Evolutionary conservation across 2,113 vertebrate genomes (phyloP).

Genomic region (Galeopterus variegatus): DNA sequence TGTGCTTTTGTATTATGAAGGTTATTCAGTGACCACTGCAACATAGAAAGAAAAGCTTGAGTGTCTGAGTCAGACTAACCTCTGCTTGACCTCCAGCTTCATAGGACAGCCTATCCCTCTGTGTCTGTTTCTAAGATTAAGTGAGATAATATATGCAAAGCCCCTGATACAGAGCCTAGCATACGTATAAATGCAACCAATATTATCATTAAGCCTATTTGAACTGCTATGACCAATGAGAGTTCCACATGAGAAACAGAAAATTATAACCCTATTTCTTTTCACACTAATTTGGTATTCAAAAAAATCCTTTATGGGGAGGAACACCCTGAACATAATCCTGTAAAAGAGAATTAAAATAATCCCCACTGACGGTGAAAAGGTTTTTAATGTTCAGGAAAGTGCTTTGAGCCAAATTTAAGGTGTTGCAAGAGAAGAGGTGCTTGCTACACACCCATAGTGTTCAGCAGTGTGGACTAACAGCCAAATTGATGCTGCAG

Average conservation of each 20-base stretch:
- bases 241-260: neutral
- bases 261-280: neutral
- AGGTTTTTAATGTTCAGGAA: neutral
- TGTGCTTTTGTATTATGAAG: neutral
- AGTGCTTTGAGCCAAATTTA: conserved; percentile 5
- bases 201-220: neutral
- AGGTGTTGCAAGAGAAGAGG: neutral
- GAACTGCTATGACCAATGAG: neutral
- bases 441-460: neutral
- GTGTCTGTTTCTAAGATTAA: neutral
- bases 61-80: neutral
- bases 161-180: neutral
- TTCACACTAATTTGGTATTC: neutral
- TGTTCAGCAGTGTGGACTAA: neutral
- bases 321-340: neutral
- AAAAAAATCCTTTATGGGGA: neutral
- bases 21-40: accelerated
- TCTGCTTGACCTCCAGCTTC: neutral
- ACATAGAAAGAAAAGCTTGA: neutral
- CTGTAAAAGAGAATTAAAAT: conserved; percentile 33
- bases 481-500: neutral
- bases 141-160: neutral
- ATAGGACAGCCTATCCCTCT: neutral
- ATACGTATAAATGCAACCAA: neutral
- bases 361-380: neutral